Conservation (phyloP, 2,888 invertebrate species). For the Cephus nigrinus region DNA sequence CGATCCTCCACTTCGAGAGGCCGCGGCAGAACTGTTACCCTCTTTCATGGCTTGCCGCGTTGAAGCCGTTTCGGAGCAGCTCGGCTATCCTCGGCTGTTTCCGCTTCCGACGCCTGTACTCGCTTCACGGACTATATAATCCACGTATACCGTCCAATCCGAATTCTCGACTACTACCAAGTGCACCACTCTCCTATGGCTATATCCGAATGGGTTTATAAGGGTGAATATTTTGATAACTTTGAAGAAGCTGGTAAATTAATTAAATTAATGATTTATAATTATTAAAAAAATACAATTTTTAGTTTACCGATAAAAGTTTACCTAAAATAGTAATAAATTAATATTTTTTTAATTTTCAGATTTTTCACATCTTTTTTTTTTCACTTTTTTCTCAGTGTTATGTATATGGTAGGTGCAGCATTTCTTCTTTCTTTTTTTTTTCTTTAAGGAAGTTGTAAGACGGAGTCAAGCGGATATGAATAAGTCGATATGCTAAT, state of each 20-base stretch:
- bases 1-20: slow-evolving; percentile 52
- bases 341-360: neutral
- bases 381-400: neutral
- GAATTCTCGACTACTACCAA: neutral
- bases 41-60: slow-evolving; percentile 55
- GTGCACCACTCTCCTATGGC: slow-evolving; percentile 23
- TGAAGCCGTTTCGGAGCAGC: slow-evolving; percentile 37
- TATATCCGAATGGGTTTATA: slow-evolving; percentile 26
- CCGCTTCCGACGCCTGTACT: slow-evolving; percentile 13
- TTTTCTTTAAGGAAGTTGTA: neutral
- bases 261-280: too few species aligned
- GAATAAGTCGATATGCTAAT: slow-evolving; percentile 64
- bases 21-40: slow-evolving; percentile 62
- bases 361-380: too few species aligned
- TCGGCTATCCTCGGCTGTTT: slow-evolving; percentile 38
- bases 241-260: neutral
- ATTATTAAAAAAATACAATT: too few species aligned
- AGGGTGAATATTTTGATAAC: neutral
- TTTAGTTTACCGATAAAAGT: neutral
- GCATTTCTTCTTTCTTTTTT: too few species aligned
- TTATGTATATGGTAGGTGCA: neutral
- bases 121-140: slow-evolving; percentile 15
- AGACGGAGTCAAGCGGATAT: slow-evolving; percentile 42
- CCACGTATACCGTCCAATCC: slow-evolving; percentile 34
- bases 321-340: neutral